Conservation (phyloP, 1,140 invertebrate species). For the Nephila pilipes region DNA sequence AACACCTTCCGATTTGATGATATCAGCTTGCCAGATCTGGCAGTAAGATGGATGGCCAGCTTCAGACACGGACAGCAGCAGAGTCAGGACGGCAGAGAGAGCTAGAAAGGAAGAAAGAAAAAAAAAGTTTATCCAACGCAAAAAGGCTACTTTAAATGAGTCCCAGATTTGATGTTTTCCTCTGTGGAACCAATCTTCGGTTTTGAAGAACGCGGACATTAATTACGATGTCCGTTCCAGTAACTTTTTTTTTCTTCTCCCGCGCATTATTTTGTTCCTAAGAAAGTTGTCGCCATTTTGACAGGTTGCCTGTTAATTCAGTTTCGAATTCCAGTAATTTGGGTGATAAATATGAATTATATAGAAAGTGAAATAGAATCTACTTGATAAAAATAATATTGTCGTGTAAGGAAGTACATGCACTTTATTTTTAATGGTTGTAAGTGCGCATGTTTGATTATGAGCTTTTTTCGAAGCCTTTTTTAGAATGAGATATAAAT, state of each 20-base stretch:
- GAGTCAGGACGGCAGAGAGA: slow-evolving; percentile 7
- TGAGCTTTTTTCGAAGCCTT: too few relatives aligned
- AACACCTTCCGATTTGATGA: slow-evolving; percentile 31
- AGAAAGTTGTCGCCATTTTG: slow-evolving; percentile 27
- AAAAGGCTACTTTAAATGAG: slow-evolving; percentile 10
- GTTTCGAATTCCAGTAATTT: neutral
- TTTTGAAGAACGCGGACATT: neutral
- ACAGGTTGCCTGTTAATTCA: neutral
- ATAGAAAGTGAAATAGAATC: too few relatives aligned
- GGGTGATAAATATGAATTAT: neutral
- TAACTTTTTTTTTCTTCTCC: neutral
- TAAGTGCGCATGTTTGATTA: too few relatives aligned
- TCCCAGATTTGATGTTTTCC: neutral
- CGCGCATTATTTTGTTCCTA: neutral
- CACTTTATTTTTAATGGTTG: too few relatives aligned
- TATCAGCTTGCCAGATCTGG: slow-evolving; percentile 67
- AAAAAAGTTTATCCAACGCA: neutral
- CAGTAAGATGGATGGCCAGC: slow-evolving; percentile 62
- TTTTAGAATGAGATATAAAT: too few relatives aligned
- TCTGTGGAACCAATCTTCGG: neutral
- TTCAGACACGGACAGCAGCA: neutral
- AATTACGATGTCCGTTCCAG: slow-evolving; percentile 8
- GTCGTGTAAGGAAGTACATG: too few relatives aligned
- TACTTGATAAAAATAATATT: too few relatives aligned
- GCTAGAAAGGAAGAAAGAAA: neutral